A percentile compares a stretch with the other conserved stretches of the same genome.
phyloP scores from a whole-genome alignment of 2,888 invertebrate genomes.

The Anthophora plumipes region DNA sequence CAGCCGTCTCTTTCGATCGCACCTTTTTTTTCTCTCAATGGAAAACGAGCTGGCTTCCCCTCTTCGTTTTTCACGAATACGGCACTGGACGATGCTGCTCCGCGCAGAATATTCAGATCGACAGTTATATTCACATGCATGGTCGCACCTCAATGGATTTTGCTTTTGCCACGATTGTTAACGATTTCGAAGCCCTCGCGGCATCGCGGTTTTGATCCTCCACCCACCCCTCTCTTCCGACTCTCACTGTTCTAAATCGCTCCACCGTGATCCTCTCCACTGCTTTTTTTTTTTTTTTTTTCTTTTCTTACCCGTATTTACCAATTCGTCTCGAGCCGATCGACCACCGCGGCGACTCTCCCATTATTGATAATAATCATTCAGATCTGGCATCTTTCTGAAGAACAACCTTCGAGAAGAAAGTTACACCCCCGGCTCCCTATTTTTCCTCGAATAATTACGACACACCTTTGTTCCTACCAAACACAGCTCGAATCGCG shows the following conservation, averaged over 20 bases:
- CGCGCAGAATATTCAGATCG: slow-evolving; percentile 61
- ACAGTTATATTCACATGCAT: slow-evolving; percentile 82
- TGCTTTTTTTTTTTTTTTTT: slow-evolving; percentile 72
- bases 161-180: slow-evolving; percentile 80
- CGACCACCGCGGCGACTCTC: slow-evolving; percentile 35
- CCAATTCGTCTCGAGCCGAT: slow-evolving; percentile 69
- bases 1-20: slow-evolving; percentile 45
- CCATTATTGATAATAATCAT: slow-evolving; percentile 54
- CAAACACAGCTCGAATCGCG: background rate
- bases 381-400: slow-evolving; percentile 27
- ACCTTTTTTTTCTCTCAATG: slow-evolving; percentile 29
- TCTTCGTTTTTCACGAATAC: slow-evolving; percentile 36
- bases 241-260: slow-evolving; percentile 78
- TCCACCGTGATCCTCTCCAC: slow-evolving; percentile 72
- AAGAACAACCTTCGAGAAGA: background rate
- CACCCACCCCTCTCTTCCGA: background rate
- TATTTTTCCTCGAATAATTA: slow-evolving; percentile 19
- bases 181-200: slow-evolving; percentile 75
- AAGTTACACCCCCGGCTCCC: background rate
- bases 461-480: background rate
- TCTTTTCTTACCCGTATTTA: slow-evolving; percentile 74
- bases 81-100: slow-evolving; percentile 46
- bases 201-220: slow-evolving; percentile 64
- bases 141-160: slow-evolving; percentile 80
- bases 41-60: slow-evolving; percentile 40